Percentiles rank a stretch among this genome's conserved stretches.
These are phyloP conservation scores for Eueremaeus valkanovi DNA, from an alignment of 2,888 invertebrate genomes.

Conservation along the genomic window DNA sequence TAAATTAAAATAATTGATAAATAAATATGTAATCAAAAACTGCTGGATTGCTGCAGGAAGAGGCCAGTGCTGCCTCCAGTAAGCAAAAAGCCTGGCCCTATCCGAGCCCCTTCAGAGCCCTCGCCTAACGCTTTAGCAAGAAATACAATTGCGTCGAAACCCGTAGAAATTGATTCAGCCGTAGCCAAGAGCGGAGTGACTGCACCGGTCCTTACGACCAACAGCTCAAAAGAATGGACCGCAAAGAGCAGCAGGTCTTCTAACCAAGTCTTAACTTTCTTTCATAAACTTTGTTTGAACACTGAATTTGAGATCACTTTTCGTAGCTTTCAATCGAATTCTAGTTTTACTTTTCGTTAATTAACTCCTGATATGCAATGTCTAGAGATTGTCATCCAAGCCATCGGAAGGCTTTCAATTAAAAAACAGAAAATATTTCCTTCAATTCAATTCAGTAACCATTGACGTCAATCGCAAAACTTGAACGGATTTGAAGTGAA, in stretches of 20 bases:
- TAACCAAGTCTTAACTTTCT: constrained; percentile 15
- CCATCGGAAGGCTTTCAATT: not conserved
- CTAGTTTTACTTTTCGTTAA: not conserved
- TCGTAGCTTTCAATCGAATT: not conserved
- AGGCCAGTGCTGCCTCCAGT: not conserved
- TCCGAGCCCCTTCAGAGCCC: constrained; percentile 29
- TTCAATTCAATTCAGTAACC: not conserved
- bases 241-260: not conserved
- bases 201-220: not conserved
- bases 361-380: not conserved
- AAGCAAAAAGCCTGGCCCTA: constrained; percentile 24
- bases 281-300: not conserved
- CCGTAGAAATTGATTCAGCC: not conserved
- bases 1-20: not conserved
- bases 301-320: not conserved
- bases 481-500: not conserved
- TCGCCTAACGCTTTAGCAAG: constrained; percentile 1
- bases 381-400: not conserved
- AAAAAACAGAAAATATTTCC: not conserved
- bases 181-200: constrained; percentile 18
- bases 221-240: constrained; percentile 16
- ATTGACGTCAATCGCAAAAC: not conserved
- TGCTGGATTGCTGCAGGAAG: constrained; percentile 2
- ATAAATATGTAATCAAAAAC: not conserved
- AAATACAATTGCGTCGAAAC: not conserved